These are phyloP conservation scores for Saccostrea cuccullata DNA, from an alignment of 1,140 invertebrate species.

Conservation along the genomic window DNA sequence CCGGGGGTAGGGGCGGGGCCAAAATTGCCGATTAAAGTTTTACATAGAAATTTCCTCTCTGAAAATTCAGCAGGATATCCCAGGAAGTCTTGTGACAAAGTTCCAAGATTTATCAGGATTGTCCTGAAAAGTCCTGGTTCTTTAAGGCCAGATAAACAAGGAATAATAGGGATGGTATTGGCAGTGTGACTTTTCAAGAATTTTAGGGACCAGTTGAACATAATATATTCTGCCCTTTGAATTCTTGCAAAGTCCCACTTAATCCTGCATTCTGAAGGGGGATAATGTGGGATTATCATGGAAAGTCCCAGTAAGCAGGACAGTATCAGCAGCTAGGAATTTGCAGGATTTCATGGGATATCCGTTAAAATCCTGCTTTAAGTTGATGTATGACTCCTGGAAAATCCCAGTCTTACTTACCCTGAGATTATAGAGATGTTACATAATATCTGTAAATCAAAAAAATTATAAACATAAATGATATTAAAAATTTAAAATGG, in stretches of 20 bases:
- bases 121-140: background rate
- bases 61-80: constrained; percentile 13
- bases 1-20: too few relatives aligned
- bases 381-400: background rate
- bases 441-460: background rate
- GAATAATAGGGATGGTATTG: constrained; percentile 9
- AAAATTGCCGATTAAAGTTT: too few relatives aligned
- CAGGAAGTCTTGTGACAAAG: constrained; percentile 21
- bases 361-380: background rate
- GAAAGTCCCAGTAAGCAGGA: background rate
- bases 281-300: background rate
- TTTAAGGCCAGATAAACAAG: background rate
- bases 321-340: too few relatives aligned
- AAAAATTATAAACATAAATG: background rate
- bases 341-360: background rate
- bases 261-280: background rate
- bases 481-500: background rate
- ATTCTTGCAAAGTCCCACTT: background rate
- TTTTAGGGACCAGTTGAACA: background rate
- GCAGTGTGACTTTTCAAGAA: constrained; percentile 9
- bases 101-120: constrained; percentile 11
- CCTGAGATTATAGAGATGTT: background rate
- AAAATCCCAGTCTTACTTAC: background rate
- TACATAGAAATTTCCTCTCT: too few relatives aligned
- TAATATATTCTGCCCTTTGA: background rate